Percentiles rank a stretch among this genome's conserved stretches.
Evolutionary conservation across 2,797 vertebrate species (phyloP).

Genomic region (Hypotaenidia okinawae): DNA sequence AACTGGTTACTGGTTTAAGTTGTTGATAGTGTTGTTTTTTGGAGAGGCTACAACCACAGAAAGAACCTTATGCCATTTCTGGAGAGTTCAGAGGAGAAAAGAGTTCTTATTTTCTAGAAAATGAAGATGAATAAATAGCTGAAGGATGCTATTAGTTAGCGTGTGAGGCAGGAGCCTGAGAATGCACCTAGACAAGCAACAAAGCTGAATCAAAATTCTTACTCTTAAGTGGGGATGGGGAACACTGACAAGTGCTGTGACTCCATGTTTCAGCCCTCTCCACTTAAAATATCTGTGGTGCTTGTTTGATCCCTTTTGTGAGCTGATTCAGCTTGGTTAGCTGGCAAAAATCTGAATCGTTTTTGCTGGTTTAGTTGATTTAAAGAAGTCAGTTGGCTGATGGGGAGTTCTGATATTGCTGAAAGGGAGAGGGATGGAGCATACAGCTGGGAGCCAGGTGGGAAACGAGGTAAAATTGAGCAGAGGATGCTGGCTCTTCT

Average conservation of each 20-base stretch:
- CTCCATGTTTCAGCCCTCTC: background rate
- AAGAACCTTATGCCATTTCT: background rate
- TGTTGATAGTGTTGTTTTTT: background rate
- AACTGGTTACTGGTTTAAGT: background rate
- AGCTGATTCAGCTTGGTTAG: background rate
- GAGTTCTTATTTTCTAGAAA: background rate
- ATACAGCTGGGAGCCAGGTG: background rate
- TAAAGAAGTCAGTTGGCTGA: background rate
- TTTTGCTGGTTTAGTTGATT: background rate
- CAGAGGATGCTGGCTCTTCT: background rate
- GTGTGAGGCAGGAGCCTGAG: background rate
- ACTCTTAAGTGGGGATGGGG: background rate
- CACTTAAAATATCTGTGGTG: background rate
- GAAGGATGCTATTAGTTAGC: background rate
- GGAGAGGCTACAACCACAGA: background rate
- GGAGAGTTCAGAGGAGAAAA: background rate
- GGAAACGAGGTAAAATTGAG: background rate
- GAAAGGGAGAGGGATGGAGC: background rate
- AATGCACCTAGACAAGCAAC: accelerated
- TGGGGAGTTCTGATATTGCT: background rate
- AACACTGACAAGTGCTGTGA: background rate
- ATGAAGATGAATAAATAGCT: background rate
- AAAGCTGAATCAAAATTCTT: background rate
- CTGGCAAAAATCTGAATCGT: background rate
- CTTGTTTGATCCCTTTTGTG: background rate